Percentiles rank a stretch among this genome's conserved stretches.
Evolutionary conservation across 2,113 vertebrate species (phyloP).

Genomic region (Dicerorhinus sumatrensis): DNA sequence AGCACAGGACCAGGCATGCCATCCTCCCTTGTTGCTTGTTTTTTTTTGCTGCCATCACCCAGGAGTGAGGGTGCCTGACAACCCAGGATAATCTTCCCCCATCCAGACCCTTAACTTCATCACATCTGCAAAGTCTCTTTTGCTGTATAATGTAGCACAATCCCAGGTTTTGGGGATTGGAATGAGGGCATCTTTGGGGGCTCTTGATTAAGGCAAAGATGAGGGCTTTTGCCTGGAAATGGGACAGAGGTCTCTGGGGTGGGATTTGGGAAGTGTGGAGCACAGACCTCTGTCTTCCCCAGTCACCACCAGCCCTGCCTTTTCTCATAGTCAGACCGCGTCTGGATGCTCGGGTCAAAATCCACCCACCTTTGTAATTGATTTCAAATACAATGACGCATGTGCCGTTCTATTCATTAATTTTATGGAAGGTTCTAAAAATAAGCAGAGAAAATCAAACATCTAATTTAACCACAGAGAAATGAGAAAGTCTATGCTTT

Average conservation of each 20-base stretch:
- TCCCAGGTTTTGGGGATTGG: background rate
- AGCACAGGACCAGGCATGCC: no score
- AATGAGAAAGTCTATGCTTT: background rate
- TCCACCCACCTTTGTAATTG: background rate
- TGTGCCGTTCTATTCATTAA: background rate
- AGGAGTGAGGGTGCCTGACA: background rate
- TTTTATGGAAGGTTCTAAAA: background rate
- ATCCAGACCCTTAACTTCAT: background rate
- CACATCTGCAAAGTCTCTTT: background rate
- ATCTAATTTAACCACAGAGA: background rate
- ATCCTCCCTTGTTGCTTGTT: no score
- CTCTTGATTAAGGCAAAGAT: background rate
- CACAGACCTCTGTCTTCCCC: background rate
- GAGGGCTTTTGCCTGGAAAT: background rate
- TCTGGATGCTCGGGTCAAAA: background rate
- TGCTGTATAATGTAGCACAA: rapidly evolving
- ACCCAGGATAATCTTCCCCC: background rate
- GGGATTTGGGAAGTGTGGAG: background rate
- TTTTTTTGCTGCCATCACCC: no score
- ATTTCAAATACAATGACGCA: background rate
- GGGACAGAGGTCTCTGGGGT: background rate
- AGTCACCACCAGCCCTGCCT: background rate
- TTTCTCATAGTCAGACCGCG: background rate
- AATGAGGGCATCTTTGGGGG: no score
- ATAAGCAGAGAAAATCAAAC: background rate